Evolutionary conservation across 1,140 invertebrate species (phyloP).

Genomic region (Atopsyche davidsoni): DNA sequence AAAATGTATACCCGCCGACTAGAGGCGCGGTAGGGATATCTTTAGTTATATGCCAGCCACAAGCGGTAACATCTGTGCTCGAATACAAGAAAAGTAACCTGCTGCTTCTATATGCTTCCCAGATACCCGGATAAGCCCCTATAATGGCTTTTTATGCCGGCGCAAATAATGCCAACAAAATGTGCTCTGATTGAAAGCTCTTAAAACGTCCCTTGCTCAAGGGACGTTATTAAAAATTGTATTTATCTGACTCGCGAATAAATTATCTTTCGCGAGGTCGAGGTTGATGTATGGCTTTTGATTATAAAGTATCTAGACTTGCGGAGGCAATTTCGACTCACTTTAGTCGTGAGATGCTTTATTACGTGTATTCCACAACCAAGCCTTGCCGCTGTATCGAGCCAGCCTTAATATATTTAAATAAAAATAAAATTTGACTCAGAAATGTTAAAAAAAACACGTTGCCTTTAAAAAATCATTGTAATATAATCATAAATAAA

Average conservation of each 20-base stretch:
- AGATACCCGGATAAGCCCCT: slow-evolving; percentile 21
- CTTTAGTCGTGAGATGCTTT: too few relatives aligned
- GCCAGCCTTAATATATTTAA: too few relatives aligned
- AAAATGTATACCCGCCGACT: slow-evolving; percentile 19
- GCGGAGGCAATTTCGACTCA: too few relatives aligned
- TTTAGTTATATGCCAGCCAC: slow-evolving; percentile 20
- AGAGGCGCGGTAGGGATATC: slow-evolving; percentile 6
- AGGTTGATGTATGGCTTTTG: neutral
- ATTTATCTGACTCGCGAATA: neutral
- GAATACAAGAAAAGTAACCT: slow-evolving; percentile 13
- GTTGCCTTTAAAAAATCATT: too few relatives aligned
- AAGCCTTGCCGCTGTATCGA: too few relatives aligned
- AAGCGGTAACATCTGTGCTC: slow-evolving; percentile 21
- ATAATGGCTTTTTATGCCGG: slow-evolving; percentile 23
- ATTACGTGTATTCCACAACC: too few relatives aligned
- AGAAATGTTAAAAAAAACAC: too few relatives aligned
- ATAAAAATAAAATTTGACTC: too few relatives aligned
- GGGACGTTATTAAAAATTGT: neutral
- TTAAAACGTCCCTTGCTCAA: neutral
- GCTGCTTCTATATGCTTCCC: slow-evolving; percentile 14
- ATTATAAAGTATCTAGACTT: too few relatives aligned
- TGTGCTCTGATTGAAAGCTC: slow-evolving; percentile 8
- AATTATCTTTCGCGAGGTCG: neutral
- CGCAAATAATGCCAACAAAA: slow-evolving; percentile 14
- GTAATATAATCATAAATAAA: too few relatives aligned